phyloP scores from a whole-genome alignment of 2,113 vertebrate species.

The Aepyceros melampus region DNA sequence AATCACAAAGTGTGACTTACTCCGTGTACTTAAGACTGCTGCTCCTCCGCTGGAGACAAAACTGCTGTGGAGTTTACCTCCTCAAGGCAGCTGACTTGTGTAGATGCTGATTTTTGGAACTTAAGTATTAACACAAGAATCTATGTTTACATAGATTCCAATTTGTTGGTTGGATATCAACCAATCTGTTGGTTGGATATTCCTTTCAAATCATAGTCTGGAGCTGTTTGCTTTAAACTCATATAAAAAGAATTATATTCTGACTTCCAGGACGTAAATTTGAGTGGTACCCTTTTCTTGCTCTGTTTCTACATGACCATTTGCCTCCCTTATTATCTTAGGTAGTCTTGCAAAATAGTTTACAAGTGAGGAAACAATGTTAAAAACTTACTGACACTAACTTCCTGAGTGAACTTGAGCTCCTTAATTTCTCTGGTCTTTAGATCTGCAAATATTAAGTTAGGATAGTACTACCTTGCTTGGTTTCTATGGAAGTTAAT shows the following conservation, averaged over 20 bases:
- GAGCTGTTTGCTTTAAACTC: background rate
- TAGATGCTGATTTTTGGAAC: background rate
- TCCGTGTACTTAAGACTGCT: background rate
- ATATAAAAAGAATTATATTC: background rate
- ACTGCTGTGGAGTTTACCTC: background rate
- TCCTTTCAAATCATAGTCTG: background rate
- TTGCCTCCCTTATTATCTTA: background rate
- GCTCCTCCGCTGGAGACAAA: background rate
- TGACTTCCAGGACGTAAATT: background rate
- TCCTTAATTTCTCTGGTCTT: background rate
- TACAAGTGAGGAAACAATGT: background rate
- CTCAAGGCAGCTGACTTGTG: background rate
- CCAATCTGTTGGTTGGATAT: background rate
- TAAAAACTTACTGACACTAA: background rate
- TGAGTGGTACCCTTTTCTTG: background rate
- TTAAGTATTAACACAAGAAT: background rate
- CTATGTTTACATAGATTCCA: too few relatives aligned
- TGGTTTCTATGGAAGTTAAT: background rate
- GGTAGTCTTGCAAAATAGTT: background rate
- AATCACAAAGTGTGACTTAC: background rate
- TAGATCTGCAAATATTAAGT: background rate
- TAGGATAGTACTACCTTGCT: background rate
- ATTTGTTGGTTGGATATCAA: background rate
- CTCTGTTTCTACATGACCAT: background rate
- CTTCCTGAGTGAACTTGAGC: background rate